phyloP scores from a whole-genome alignment of 2,888 invertebrate species.

The Cryptus armator region DNA sequence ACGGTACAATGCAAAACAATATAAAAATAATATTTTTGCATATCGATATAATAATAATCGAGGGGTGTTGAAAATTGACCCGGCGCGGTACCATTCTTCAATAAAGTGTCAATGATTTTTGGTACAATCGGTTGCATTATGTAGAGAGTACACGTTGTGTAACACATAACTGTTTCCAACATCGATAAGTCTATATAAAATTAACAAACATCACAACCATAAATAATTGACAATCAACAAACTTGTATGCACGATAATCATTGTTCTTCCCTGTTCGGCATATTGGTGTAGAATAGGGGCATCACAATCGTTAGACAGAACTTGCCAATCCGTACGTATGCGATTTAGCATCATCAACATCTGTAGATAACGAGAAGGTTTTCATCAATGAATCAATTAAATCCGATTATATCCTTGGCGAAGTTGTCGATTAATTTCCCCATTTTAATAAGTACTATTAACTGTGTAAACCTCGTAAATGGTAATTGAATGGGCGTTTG shows the following conservation, averaged over 20 bases:
- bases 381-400: neutral
- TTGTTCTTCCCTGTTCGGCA: neutral
- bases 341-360: neutral
- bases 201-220: neutral
- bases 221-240: neutral
- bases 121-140: too few species aligned
- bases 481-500: too few species aligned
- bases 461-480: too few species aligned
- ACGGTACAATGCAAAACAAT: neutral
- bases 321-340: neutral
- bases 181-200: neutral
- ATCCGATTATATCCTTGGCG: too few species aligned
- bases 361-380: neutral
- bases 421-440: too few species aligned
- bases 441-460: too few species aligned
- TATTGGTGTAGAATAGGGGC: neutral
- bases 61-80: neutral
- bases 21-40: neutral
- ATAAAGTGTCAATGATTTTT: too few species aligned
- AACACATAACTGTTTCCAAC: neutral
- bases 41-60: neutral
- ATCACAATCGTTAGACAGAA: neutral
- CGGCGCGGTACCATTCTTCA: too few species aligned
- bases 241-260: neutral
- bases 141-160: neutral